Base-by-base conservation (phyloP, 2,797 vertebrate genomes). In the Lagorchestes hirsutus region DNA sequence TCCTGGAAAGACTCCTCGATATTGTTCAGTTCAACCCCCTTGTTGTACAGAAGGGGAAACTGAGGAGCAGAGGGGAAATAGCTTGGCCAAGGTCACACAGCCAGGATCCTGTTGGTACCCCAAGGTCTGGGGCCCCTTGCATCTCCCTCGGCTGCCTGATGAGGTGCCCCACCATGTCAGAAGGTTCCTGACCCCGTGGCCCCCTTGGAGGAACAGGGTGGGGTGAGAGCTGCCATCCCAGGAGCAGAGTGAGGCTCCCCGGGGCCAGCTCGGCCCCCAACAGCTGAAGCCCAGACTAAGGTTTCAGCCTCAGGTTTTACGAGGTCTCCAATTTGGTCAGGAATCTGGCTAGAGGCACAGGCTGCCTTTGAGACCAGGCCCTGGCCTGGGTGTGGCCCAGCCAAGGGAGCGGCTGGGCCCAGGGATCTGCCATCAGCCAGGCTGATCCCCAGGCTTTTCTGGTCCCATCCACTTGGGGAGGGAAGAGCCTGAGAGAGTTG, bases 251-350 rank as follows among this genome's bases (percentile, higher is more conserved):
- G n/a, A 82, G 40, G 74, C 22, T 46, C 74, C 74, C 74, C 74
- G 3, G 40, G 67, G 67, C 22, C 67, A 40, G 74, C 74, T 27
- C 1, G 74, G 95, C 91, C 96, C 90, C 95, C 74, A 95, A 98
- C 97, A 97, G 97, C 97, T 98, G 98, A 98, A 98, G 96, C 50
- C 22, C 57, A 31, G 96, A 97, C 97, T 98, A 97, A 96, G 67
- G 97, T 98, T 98, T 98, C 98, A 97, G 82, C 74, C 94, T 94
- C 74, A 97, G 95, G 93, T 97, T 98, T 98, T 98, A 98, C 95
- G 90, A 96, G 94, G 95, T 98, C 91, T 97, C 95, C 95, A 93
- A 91, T 97, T 98, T 97, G 94, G 93, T 95, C 95, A 97, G 91
- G 54, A 92, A 95, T 97, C 94, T 97, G 94, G 31, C 95, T 96